Conservation (phyloP, 2,113 vertebrate species). For the Bettongia penicillata region DNA sequence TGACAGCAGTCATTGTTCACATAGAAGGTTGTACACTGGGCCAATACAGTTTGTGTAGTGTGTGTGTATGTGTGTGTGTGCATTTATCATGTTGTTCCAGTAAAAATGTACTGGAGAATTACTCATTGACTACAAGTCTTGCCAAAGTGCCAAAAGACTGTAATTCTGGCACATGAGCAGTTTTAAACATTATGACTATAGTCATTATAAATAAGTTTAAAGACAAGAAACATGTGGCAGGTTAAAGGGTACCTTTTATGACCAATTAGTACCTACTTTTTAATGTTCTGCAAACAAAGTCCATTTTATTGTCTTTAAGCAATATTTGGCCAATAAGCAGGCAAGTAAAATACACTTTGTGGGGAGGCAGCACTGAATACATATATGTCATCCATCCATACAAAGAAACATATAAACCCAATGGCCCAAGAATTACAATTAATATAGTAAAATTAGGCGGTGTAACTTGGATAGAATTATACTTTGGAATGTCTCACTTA, state of each 20-base stretch:
- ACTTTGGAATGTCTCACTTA: slow-evolving; percentile 15
- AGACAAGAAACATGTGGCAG: slow-evolving; percentile 9
- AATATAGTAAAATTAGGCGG: slow-evolving; percentile 44
- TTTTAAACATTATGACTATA: slow-evolving; percentile 40
- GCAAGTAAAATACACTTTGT: slow-evolving; percentile 44
- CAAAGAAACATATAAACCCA: slow-evolving; percentile 32
- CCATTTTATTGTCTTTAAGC: slow-evolving; percentile 44
- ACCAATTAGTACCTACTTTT: slow-evolving; percentile 37
- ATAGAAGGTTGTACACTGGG: background rate
- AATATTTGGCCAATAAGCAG: slow-evolving; percentile 16
- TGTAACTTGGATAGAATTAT: background rate
- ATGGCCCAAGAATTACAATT: background rate
- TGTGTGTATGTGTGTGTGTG: no score
- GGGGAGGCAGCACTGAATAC: background rate
- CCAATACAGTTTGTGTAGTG: background rate
- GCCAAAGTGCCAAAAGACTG: slow-evolving; percentile 28
- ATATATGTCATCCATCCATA: slow-evolving; percentile 28
- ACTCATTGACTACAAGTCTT: slow-evolving; percentile 34
- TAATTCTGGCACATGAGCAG: slow-evolving; percentile 41
- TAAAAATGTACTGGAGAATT: slow-evolving; percentile 40
- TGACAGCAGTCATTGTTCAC: slow-evolving; percentile 30
- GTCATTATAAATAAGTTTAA: slow-evolving; percentile 50
- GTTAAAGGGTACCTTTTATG: slow-evolving; percentile 48
- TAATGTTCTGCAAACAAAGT: slow-evolving; percentile 47
- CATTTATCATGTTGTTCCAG: background rate